Evolutionary conservation across 2,113 vertebrate species (phyloP), one percentile per base, ranked within the genome.

Genomic region (Phalacrocorax brasilianus): DNA sequence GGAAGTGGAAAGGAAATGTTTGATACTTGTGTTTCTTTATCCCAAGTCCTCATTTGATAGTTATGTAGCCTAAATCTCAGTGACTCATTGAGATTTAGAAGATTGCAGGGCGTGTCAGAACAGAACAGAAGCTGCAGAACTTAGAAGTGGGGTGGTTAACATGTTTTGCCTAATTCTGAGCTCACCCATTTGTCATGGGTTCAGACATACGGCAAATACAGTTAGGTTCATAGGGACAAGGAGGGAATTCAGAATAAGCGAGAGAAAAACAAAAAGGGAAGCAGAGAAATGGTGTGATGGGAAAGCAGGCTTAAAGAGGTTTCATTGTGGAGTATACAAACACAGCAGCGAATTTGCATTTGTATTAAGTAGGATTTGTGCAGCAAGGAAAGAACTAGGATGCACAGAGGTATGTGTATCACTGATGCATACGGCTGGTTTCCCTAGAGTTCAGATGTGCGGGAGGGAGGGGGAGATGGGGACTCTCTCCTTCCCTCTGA

Each of bases 101-200:
- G 75, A 40, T 44, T 79, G 38, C 23, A 27, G 65, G 61, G 66
- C 84, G 16, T 79, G 87, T 93, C 87, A 88, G 91, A 66, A 52
- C 89, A 63, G 72, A 89, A 28, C 33, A 82, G 53, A 59, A 82
- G 62, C 66, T 91, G 66, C 85, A 94, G 56, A 97, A 91, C 56
- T 66, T 58, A 8, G 30, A 28, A 91, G 33, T 61, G 45, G 26
- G 33, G 17, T 49, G 83, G 72, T 83, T 53, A 95, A 90, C 70
- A 65, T 89, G 87, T 88, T 95, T 73, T 91, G 50, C 63, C 52
- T 72, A 61, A 53, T 93, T 84, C 53, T 70, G 79, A 85, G 72
- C 45, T 95, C 1, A 0, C 22, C 49, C 14, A 8, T 0, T 33
- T 10, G 11, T n/a, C 28, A 45, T 49, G 44, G 52, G 26, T 52